Percentiles rank a stretch among this genome's conserved stretches.
These are phyloP conservation scores for Forbesichthys agassizii DNA, from an alignment of 2,113 vertebrate species.

Conservation along the genomic window DNA sequence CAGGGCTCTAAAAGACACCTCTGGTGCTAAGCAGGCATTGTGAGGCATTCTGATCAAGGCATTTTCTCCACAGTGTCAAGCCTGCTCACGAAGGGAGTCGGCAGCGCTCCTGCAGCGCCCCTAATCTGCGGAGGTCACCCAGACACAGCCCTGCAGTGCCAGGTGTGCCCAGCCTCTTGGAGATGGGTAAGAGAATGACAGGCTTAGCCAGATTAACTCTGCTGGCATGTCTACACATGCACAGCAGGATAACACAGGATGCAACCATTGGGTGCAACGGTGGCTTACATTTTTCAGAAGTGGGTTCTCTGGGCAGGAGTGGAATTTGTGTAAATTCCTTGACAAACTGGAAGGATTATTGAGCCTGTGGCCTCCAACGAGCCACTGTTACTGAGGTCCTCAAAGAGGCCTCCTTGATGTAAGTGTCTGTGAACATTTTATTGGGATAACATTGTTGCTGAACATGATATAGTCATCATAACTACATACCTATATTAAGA, in stretches of 20 bases:
- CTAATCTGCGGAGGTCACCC: conserved; percentile 90
- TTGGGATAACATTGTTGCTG: too few species aligned
- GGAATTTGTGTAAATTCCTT: neutral
- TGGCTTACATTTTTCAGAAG: neutral
- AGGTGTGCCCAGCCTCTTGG: conserved; percentile 89
- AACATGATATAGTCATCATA: too few species aligned
- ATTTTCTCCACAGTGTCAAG: conserved; percentile 77
- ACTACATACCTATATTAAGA: too few species aligned
- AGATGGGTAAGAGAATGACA: conserved; percentile 84
- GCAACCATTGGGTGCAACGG: neutral
- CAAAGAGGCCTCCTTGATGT: too few species aligned
- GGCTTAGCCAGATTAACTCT: neutral
- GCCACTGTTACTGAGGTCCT: neutral
- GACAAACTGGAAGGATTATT: neutral
- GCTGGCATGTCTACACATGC: neutral
- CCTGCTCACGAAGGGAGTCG: conserved; percentile 86
- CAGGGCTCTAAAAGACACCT: neutral
- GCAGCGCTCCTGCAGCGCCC: conserved; percentile 91
- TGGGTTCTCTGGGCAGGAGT: neutral
- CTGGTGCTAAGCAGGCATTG: neutral
- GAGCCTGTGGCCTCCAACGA: neutral
- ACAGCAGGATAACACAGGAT: neutral
- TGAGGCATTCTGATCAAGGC: neutral
- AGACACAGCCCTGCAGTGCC: conserved; percentile 86
- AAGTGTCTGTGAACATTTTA: too few species aligned